Conservation (phyloP, 1,140 invertebrate genomes). For the Formica exsecta region DNA sequence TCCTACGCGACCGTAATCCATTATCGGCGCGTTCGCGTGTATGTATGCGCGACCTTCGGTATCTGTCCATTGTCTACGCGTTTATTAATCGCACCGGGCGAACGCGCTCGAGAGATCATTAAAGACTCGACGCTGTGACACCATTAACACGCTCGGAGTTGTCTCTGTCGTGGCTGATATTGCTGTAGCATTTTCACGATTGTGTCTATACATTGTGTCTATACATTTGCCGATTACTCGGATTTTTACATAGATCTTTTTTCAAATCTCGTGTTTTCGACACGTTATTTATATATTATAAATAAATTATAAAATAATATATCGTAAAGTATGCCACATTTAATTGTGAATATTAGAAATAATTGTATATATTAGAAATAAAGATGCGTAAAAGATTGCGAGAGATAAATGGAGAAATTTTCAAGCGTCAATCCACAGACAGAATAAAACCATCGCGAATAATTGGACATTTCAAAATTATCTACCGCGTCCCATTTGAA, state of each 20-base stretch:
- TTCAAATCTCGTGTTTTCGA: neutral
- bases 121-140: slow-evolving; percentile 56
- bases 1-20: slow-evolving; percentile 71
- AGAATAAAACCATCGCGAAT: slow-evolving; percentile 77
- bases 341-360: neutral
- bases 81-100: slow-evolving; percentile 53
- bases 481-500: slow-evolving; percentile 71
- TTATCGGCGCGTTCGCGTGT: slow-evolving; percentile 51
- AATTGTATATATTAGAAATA: slow-evolving; percentile 2
- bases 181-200: slow-evolving; percentile 24
- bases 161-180: neutral
- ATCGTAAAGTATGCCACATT: neutral
- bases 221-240: neutral
- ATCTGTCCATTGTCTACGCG: slow-evolving; percentile 36
- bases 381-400: neutral
- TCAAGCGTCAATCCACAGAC: slow-evolving; percentile 6
- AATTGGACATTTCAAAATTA: slow-evolving; percentile 77
- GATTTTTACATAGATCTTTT: slow-evolving; percentile 1
- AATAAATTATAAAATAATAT: neutral
- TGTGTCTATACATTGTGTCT: slow-evolving; percentile 13
- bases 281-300: neutral
- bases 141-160: slow-evolving; percentile 42
- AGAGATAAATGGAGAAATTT: slow-evolving; percentile 11
- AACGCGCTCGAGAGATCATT: slow-evolving; percentile 47
- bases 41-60: slow-evolving; percentile 35